Evolutionary conservation across 2,888 invertebrate genomes (phyloP).

Genomic region (Crepidodera aurea): DNA sequence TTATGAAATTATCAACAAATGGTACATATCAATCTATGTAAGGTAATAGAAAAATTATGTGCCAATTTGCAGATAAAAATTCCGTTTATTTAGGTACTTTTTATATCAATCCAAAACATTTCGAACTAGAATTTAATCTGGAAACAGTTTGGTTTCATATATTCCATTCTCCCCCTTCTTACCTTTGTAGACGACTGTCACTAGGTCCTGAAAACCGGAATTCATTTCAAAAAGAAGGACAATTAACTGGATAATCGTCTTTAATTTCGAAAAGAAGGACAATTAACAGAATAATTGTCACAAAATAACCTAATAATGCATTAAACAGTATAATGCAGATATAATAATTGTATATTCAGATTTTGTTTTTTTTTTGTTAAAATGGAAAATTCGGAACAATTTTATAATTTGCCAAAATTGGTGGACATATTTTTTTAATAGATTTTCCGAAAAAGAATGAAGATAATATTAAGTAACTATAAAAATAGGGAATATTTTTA

Average conservation of each 20-base stretch:
- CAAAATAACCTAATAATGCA: not conserved
- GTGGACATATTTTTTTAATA: too few species aligned
- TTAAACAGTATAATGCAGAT: constrained; percentile 17
- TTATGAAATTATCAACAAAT: constrained; percentile 14
- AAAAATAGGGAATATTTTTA: too few species aligned
- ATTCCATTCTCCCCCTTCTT: constrained; percentile 60
- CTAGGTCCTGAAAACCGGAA: not conserved
- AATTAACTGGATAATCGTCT: constrained; percentile 37
- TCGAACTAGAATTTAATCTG: constrained; percentile 17
- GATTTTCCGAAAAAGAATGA: too few species aligned
- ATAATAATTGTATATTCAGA: not conserved
- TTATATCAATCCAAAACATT: too few species aligned
- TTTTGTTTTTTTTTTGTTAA: too few species aligned
- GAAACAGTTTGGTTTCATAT: constrained; percentile 55
- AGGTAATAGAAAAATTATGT: constrained; percentile 43
- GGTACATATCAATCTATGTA: constrained; percentile 33
- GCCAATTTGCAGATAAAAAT: constrained; percentile 11
- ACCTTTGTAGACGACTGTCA: constrained; percentile 49
- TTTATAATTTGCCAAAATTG: too few species aligned
- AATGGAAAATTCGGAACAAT: too few species aligned
- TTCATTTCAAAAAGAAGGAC: not conserved
- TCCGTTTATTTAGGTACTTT: not conserved
- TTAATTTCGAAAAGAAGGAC: not conserved
- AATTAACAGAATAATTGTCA: constrained; percentile 36
- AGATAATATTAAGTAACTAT: too few species aligned